A percentile compares a stretch with the other conserved stretches of the same genome.
Evolutionary conservation across 2,888 invertebrate species (phyloP).

Genomic region (Perizoma affinitatum): DNA sequence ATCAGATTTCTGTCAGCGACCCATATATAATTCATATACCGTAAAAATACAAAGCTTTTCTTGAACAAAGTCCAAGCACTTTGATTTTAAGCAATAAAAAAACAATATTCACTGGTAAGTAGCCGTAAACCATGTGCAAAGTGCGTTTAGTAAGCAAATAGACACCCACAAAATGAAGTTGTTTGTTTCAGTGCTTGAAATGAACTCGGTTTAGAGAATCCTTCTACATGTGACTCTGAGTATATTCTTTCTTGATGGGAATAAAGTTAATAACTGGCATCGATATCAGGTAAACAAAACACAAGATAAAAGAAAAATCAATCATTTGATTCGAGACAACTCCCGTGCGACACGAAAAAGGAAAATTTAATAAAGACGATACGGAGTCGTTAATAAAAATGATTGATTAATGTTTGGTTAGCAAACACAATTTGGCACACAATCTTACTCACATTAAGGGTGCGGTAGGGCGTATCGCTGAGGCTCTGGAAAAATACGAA

Average conservation of each 20-base stretch:
- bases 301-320: conserved; percentile 19
- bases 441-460: conserved; percentile 73
- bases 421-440: conserved; percentile 62
- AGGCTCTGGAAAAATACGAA: conserved; percentile 37
- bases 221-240: too few species aligned
- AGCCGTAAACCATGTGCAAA: background rate
- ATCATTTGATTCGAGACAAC: conserved; percentile 17
- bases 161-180: too few species aligned
- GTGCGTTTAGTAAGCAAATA: too few species aligned
- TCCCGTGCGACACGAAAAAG: conserved; percentile 31
- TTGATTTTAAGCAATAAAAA: conserved; percentile 6
- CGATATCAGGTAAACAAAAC: background rate
- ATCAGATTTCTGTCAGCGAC: conserved; percentile 47
- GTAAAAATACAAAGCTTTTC: conserved; percentile 32
- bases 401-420: conserved; percentile 72
- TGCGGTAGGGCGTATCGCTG: conserved; percentile 54
- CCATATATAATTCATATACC: conserved; percentile 41
- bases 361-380: conserved; percentile 49
- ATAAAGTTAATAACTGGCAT: too few species aligned
- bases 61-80: conserved; percentile 19
- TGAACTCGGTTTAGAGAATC: too few species aligned
- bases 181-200: too few species aligned
- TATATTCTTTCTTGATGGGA: too few species aligned
- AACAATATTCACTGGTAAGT: too few species aligned
- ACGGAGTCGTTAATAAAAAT: conserved; percentile 46